Percentiles rank a stretch among this genome's conserved stretches.
phyloP scores from a whole-genome alignment of 2,888 invertebrate species.

The Hetaerina titia region DNA sequence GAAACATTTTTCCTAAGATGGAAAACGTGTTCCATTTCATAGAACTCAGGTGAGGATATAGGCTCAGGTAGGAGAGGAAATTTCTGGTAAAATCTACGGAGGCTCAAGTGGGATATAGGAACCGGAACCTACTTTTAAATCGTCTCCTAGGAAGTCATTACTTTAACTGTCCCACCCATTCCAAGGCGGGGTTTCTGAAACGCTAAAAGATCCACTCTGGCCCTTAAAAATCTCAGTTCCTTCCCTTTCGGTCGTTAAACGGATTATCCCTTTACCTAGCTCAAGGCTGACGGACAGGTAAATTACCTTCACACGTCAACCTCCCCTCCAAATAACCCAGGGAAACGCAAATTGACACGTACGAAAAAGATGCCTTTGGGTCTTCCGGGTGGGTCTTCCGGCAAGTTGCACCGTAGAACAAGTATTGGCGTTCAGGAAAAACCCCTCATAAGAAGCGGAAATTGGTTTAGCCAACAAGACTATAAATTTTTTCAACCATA shows the following conservation, averaged over 20 bases:
- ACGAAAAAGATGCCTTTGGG: slow-evolving; percentile 48
- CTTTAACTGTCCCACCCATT: not conserved
- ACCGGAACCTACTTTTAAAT: slow-evolving; percentile 2
- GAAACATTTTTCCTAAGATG: not conserved
- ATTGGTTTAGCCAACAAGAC: slow-evolving; percentile 55
- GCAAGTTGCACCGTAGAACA: slow-evolving; percentile 32
- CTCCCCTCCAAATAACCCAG: not conserved
- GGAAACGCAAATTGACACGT: slow-evolving; percentile 51
- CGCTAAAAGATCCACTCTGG: slow-evolving; percentile 33
- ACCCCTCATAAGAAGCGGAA: slow-evolving; percentile 42
- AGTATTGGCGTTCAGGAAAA: not conserved
- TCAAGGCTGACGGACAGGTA: slow-evolving; percentile 51
- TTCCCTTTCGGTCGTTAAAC: not conserved
- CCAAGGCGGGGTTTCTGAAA: not conserved
- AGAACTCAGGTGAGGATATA: not conserved
- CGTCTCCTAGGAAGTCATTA: slow-evolving; percentile 22
- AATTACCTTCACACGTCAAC: slow-evolving; percentile 54
- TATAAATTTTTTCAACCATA: slow-evolving; percentile 41
- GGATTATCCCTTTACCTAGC: slow-evolving; percentile 50
- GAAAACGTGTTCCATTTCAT: not conserved
- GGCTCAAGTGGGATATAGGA: not conserved
- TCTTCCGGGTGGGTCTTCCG: not conserved
- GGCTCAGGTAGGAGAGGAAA: not conserved
- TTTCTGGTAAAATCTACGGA: not conserved
- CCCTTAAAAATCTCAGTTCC: slow-evolving; percentile 22